Percentiles rank a stretch among this genome's conserved stretches.
Evolutionary conservation across 2,113 vertebrate species (phyloP).

Genomic region (Glaucidium brasilianum): DNA sequence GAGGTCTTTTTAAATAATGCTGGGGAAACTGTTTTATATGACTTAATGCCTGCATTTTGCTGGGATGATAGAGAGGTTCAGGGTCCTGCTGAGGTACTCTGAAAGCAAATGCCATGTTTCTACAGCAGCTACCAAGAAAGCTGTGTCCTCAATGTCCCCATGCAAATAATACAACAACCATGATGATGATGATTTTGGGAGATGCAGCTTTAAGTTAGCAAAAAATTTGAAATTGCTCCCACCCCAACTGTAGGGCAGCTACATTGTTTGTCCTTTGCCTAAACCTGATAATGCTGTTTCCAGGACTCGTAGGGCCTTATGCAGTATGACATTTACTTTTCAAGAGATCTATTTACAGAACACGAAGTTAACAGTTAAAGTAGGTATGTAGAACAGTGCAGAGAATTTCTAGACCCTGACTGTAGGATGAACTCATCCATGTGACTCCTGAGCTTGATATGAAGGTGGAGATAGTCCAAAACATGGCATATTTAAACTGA

Average conservation of each 20-base stretch:
- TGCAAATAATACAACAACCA: background rate
- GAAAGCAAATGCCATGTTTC: background rate
- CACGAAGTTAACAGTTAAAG: background rate
- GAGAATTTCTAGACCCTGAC: background rate
- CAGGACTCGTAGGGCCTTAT: background rate
- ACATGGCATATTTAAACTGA: background rate
- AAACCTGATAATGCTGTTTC: background rate
- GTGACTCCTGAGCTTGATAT: background rate
- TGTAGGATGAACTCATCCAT: background rate
- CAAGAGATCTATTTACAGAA: background rate
- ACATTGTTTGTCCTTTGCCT: background rate
- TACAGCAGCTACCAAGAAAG: background rate
- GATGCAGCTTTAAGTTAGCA: background rate
- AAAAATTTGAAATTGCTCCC: background rate
- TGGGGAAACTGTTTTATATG: background rate
- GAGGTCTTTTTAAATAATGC: background rate
- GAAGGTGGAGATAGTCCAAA: background rate
- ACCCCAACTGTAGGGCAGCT: background rate
- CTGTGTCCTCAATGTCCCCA: background rate
- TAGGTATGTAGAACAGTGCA: background rate
- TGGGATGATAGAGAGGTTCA: background rate
- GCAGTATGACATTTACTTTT: background rate
- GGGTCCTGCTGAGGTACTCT: background rate
- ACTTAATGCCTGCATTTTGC: background rate
- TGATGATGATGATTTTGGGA: background rate